Percentiles rank a stretch among this genome's conserved stretches.
phyloP scores from a whole-genome alignment of 2,113 vertebrate genomes.

The Anthoscopus minutus region DNA sequence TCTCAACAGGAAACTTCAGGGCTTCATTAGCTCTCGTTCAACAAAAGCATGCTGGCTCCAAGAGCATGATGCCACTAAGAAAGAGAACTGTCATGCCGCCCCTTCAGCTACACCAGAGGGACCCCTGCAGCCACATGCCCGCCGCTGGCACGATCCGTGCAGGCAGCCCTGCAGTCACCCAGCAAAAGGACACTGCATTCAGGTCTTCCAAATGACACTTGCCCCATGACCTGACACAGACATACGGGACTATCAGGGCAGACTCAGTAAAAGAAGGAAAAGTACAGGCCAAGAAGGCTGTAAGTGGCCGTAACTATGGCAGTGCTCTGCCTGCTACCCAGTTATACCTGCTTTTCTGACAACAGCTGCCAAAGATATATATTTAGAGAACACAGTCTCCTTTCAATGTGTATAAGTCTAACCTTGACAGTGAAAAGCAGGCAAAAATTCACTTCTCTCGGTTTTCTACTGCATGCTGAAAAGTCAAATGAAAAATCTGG shows the following conservation, averaged over 20 bases:
- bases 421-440: background rate
- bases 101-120: background rate
- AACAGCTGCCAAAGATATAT: background rate
- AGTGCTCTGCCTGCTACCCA: background rate
- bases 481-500: background rate
- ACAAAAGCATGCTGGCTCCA: background rate
- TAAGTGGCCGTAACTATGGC: background rate
- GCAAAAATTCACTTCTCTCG: background rate
- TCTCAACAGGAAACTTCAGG: background rate
- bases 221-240: background rate
- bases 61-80: background rate
- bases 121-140: background rate
- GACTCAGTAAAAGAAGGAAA: background rate
- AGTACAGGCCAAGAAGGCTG: background rate
- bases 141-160: fast-evolving
- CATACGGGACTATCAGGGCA: background rate
- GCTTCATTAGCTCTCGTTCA: background rate
- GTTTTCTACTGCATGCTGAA: background rate
- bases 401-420: background rate
- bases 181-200: background rate
- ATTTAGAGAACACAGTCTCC: background rate
- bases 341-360: background rate
- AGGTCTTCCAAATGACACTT: background rate
- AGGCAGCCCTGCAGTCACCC: background rate
- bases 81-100: background rate